phyloP scores from a whole-genome alignment of 1,140 invertebrate genomes.

The Elymnias hypermnestra region DNA sequence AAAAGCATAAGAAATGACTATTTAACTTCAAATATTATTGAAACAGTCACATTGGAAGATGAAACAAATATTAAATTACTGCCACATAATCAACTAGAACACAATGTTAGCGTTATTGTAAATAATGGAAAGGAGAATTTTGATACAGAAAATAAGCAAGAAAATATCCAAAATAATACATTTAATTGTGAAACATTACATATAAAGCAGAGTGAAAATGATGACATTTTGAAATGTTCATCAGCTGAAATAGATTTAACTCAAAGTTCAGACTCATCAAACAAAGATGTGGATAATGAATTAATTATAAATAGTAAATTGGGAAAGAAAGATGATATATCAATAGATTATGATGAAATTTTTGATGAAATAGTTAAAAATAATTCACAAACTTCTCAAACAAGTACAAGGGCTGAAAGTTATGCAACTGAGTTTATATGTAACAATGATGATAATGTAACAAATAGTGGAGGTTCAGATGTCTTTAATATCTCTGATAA shows the following conservation, averaged over 20 bases:
- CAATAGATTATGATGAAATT: slow-evolving; percentile 58
- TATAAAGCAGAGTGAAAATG: no score
- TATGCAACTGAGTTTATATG: slow-evolving; percentile 6
- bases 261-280: slow-evolving; percentile 24
- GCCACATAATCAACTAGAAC: no score
- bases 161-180: no score
- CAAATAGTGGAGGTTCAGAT: slow-evolving; percentile 34
- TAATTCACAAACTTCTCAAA: slow-evolving; percentile 5
- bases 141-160: no score
- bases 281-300: slow-evolving; percentile 1
- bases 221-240: no score
- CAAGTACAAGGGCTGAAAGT: slow-evolving; percentile 7
- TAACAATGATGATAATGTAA: background rate
- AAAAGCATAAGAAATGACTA: no score
- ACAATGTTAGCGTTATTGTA: no score
- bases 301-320: slow-evolving; percentile 15
- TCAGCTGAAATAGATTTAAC: slow-evolving; percentile 42
- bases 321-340: slow-evolving; percentile 44
- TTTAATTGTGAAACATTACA: no score
- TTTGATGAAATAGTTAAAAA: slow-evolving; percentile 18
- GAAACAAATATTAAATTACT: no score
- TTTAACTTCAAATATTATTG: no score
- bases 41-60: no score
- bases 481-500: slow-evolving; percentile 53
- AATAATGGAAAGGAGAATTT: no score